Evolutionary conservation across 2,888 invertebrate species (phyloP).

Genomic region (Epinotia bilunana): DNA sequence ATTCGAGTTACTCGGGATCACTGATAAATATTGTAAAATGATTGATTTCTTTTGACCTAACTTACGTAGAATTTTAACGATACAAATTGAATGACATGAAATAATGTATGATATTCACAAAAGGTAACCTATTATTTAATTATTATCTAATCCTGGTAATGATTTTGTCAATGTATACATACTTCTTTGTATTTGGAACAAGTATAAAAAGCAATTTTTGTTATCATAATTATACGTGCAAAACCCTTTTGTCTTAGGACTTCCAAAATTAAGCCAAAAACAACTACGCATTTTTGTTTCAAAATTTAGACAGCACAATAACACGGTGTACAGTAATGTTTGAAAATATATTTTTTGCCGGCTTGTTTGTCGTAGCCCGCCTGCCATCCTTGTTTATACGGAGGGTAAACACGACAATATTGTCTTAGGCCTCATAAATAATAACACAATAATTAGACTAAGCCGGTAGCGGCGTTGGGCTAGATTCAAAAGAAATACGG

Average conservation of each 20-base stretch:
- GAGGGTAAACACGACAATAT: constrained; percentile 60
- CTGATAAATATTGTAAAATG: not conserved
- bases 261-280: too few relatives aligned
- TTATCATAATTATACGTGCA: too few relatives aligned
- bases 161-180: too few relatives aligned
- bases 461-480: constrained; percentile 51
- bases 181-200: too few relatives aligned
- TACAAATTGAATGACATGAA: too few relatives aligned
- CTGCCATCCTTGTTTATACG: constrained; percentile 57
- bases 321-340: constrained; percentile 15
- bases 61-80: too few relatives aligned
- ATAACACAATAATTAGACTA: constrained; percentile 66
- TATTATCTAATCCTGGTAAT: too few relatives aligned
- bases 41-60: too few relatives aligned
- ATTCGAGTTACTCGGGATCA: constrained; percentile 26
- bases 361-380: constrained; percentile 48
- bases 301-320: not conserved
- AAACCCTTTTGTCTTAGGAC: too few relatives aligned
- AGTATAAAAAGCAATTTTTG: too few relatives aligned
- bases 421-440: constrained; percentile 67
- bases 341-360: constrained; percentile 30
- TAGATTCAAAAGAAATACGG: constrained; percentile 56
- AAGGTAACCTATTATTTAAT: too few relatives aligned
- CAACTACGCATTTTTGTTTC: not conserved
- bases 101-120: too few relatives aligned